Base-by-base conservation (phyloP, 53 echinoderm and acorn worm species). In the Paelopatides confundens region DNA sequence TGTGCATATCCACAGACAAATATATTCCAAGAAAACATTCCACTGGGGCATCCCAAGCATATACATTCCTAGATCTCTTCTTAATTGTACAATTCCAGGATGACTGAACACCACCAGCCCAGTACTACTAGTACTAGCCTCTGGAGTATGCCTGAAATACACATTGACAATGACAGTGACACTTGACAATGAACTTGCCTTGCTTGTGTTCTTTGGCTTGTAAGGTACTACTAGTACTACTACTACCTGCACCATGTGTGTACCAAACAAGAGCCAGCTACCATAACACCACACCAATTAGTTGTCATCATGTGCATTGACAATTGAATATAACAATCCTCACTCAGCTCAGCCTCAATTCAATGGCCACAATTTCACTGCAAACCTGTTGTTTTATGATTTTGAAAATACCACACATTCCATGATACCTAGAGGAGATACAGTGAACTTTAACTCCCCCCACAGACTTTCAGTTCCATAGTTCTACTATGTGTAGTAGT, bases 321-420 rank as follows among this genome's bases (percentile, higher is more conserved):
- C 74, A 5, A 46, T 39, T 21, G 2, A 46, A 74, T 46, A 74
- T n/a, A n/a, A n/a, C 5, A 46, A 74, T 23, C 36, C 74, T 7
- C 10, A 26, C 9, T 46, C 69, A 35, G 2, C 31, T 9, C 17
- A 39, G 39, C 11, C 43, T 46, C 46, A 2, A 18, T 39, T 38
- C 71, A 32, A 11, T 38, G 13, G 39, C 47, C 24, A 11, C 18
- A 58, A 47, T 74, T 74, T 74, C 39, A 40, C 21, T 18, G 40
- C 74, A 74, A 74, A 74, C 74, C 74, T 74, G 74, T 74, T 74
- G 74, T 74, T 74, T 74, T 39, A 74, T 18, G 5, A 35, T 39
- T 74, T 74, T 5, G 21, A 74, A 40, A 74, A 74, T 74, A 74
- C 74, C 74, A 5, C 74, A 74, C 74, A 74, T 74, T 74, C 74